Percentiles rank a stretch among this genome's conserved stretches.
These are phyloP conservation scores for Drosophila falleni DNA, from an alignment of 2,888 invertebrate species.

Conservation along the genomic window DNA sequence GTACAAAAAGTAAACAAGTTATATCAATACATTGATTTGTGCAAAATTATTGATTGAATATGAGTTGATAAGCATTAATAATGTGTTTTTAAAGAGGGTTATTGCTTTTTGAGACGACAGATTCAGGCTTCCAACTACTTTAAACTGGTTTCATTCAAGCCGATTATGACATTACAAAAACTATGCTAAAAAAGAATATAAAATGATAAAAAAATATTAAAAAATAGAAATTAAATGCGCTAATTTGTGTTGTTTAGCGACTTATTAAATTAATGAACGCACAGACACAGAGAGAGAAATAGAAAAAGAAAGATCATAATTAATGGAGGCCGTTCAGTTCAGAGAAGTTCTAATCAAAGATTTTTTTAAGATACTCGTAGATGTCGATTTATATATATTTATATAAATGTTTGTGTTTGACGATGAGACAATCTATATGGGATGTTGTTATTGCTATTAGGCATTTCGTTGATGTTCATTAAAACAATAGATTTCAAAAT, in stretches of 20 bases:
- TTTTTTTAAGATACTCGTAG: background rate
- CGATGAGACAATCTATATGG: constrained; percentile 36
- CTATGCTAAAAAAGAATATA: constrained; percentile 1
- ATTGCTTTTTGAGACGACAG: constrained; percentile 42
- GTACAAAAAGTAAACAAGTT: constrained; percentile 20
- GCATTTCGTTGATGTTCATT: constrained; percentile 26
- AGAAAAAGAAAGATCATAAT: constrained; percentile 34
- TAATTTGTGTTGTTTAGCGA: constrained; percentile 49
- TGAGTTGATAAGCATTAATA: constrained; percentile 27
- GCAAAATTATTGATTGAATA: constrained; percentile 33
- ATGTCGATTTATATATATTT: too few relatives aligned
- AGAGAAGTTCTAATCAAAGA: constrained; percentile 44
- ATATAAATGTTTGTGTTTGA: background rate
- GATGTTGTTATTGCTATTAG: constrained; percentile 35
- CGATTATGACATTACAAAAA: constrained; percentile 34
- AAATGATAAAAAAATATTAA: constrained; percentile 13
- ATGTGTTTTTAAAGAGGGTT: constrained; percentile 35
- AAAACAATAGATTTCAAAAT: constrained; percentile 33
- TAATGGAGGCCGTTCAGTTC: constrained; percentile 48
- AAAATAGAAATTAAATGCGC: constrained; percentile 40
- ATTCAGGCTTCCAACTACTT: constrained; percentile 21
- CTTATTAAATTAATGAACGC: constrained; percentile 25
- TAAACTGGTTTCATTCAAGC: constrained; percentile 43
- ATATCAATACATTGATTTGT: constrained; percentile 19
- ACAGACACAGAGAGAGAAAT: constrained; percentile 7